phyloP scores from a whole-genome alignment of 2,888 invertebrate genomes.

The Entomobrya proxima region DNA sequence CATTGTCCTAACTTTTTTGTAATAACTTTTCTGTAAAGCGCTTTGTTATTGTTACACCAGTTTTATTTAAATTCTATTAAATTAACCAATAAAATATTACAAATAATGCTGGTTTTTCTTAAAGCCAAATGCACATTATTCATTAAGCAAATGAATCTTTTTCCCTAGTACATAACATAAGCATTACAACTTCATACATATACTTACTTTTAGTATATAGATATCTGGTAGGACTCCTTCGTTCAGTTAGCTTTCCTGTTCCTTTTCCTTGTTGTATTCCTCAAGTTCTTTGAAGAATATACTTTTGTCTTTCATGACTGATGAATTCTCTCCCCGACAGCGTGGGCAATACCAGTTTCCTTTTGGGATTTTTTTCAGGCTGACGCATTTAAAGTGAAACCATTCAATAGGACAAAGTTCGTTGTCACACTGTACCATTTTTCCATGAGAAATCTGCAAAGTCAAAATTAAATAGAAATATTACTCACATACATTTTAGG shows the following conservation, averaged over 20 bases:
- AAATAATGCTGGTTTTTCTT: no score
- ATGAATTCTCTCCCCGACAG: neutral
- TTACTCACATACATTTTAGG: neutral
- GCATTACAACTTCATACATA: no score
- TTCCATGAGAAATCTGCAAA: neutral
- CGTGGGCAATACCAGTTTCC: constrained; percentile 28
- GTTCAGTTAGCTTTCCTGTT: neutral
- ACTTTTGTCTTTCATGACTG: neutral
- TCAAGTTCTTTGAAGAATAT: constrained; percentile 8
- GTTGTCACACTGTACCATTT: constrained; percentile 8
- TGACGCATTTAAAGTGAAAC: constrained; percentile 10
- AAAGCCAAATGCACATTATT: no score
- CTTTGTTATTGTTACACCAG: no score
- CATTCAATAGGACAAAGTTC: constrained; percentile 15
- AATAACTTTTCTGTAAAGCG: no score
- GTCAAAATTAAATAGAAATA: neutral
- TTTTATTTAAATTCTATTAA: no score
- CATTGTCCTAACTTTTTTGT: no score
- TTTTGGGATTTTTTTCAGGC: neutral
- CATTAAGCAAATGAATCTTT: no score
- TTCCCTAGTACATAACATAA: no score
- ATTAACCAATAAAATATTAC: no score
- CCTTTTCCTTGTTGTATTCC: constrained; percentile 21
- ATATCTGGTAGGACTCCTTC: no score
- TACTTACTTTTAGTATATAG: no score